Evolutionary conservation across 2,888 invertebrate species (phyloP).

Genomic region (Prionchulus punctatus): DNA sequence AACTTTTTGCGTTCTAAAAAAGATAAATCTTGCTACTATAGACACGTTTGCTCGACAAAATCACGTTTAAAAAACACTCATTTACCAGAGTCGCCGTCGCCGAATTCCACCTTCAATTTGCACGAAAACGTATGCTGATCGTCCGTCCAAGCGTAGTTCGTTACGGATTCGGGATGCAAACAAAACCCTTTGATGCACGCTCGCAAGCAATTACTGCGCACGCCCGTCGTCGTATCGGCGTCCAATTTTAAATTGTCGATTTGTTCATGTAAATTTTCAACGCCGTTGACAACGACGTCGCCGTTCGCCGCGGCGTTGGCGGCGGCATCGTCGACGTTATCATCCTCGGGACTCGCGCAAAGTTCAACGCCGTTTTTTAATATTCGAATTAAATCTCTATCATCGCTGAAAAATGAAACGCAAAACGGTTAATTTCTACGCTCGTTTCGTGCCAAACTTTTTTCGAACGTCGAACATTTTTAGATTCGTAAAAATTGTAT

Average conservation of each 20-base stretch:
- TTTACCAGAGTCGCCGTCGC: background rate
- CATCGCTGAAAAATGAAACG: background rate
- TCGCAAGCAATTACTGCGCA: conserved; percentile 4
- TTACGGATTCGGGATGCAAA: conserved; percentile 26
- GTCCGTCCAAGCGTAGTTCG: conserved; percentile 25
- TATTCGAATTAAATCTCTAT: background rate
- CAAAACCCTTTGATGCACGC: conserved; percentile 17
- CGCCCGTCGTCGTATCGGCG: background rate
- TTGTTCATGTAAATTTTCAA: background rate
- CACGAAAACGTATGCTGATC: conserved; percentile 21
- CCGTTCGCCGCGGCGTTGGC: background rate
- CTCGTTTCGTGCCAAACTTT: background rate
- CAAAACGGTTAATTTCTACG: background rate
- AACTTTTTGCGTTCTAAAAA: too few relatives aligned
- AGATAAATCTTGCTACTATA: too few relatives aligned
- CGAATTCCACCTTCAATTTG: conserved; percentile 17
- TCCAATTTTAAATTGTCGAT: background rate
- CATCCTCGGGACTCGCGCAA: background rate
- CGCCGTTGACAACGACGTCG: background rate
- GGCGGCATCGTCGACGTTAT: background rate
- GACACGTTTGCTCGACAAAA: too few relatives aligned
- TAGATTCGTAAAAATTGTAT: background rate
- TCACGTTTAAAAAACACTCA: too few relatives aligned
- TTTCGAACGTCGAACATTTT: background rate
- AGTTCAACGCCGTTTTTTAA: background rate